Percentiles rank a stretch among this genome's conserved stretches.
phyloP scores from a whole-genome alignment of 2,113 vertebrate species.

The Phalacrocorax pelagicus region DNA sequence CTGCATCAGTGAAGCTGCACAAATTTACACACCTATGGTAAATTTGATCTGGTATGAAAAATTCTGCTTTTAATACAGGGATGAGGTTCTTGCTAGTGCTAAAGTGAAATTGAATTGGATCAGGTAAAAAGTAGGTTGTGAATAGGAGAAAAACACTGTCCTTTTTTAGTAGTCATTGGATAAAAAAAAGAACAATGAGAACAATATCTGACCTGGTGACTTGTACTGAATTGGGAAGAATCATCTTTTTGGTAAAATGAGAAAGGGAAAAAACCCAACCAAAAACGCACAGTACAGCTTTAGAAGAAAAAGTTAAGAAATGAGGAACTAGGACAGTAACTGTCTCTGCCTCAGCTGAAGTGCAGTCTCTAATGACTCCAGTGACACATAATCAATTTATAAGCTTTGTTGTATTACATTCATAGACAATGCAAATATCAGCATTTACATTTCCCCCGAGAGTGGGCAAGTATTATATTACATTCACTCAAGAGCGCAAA shows the following conservation, averaged over 20 bases:
- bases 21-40: background rate
- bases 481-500: background rate
- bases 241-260: background rate
- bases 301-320: background rate
- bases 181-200: background rate
- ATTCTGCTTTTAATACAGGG: background rate
- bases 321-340: background rate
- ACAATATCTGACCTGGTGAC: background rate
- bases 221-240: background rate
- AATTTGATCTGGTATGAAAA: background rate
- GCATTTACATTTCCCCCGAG: background rate
- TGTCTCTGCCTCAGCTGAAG: background rate
- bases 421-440: background rate
- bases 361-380: background rate
- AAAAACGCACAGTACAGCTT: background rate
- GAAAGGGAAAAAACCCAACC: background rate
- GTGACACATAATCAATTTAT: slow-evolving; percentile 14
- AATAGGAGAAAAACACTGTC: background rate
- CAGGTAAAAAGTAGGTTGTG: background rate
- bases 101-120: background rate
- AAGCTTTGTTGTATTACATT: background rate
- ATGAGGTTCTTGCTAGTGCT: background rate
- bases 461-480: background rate
- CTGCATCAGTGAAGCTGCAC: background rate
- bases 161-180: background rate